Base-by-base conservation (phyloP, 2,113 vertebrate species). In the Eulacestoma nigropectus region DNA sequence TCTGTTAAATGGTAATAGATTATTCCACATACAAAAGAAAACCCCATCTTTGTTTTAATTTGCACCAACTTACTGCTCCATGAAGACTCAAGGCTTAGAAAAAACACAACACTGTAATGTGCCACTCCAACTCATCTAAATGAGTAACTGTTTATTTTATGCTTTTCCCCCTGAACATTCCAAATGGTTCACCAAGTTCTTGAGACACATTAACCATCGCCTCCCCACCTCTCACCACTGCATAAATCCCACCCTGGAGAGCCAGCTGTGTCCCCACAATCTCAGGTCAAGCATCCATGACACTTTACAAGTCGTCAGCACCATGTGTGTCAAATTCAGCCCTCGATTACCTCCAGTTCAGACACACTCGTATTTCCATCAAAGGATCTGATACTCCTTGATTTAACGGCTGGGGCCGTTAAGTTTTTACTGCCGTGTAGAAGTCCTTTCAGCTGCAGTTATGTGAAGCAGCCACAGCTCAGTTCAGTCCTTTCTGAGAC, bases 281-380 rank as follows among this genome's bases (percentile, higher is more conserved):
- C 60, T 74, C 60, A 44, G 93, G 68, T 88, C 92, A 95, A 86
- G 68, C 17, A 1, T 30, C 68, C 72, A n/a, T 12, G 68, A 81
- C 89, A 80, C 94, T 96, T 95, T 90, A 90, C 1, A 33, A 83
- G 89, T 77, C 56, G 7, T n/a, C 67, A 50, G 68, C 59, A n/a
- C 74, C 56, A 13, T 5, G 72, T 89, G 91, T 95, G 92, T 84
- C 95, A 88, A 92, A 96, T 94, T 52, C 67, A 88, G 62, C 6
- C 89, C 91, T 91, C 20, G 5, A 41, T 68, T 91, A 26, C 94
- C 84, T 85, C 69, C 84, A 87, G 35, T 81, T 89, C 63, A 65
- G 69, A 73, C 89, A 55, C 78, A 86, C 91, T 95, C 78, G 10
- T 68, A 78, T 94, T 97, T 96, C 90, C 89, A 93, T 57, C 90